phyloP scores from a whole-genome alignment of 2,888 invertebrate genomes.

The Toxonevra muliebris region DNA sequence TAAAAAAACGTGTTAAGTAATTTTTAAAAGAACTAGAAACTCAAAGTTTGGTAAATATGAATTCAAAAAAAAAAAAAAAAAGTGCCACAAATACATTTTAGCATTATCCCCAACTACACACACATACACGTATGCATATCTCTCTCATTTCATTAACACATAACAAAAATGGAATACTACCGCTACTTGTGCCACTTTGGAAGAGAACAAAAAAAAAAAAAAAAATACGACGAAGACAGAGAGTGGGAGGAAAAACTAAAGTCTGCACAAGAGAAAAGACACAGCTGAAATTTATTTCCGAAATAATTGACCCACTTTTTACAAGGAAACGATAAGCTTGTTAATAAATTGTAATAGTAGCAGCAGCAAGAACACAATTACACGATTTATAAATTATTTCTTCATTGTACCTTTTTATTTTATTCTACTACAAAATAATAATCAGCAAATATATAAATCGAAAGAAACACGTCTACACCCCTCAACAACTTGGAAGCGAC shows the following conservation, averaged over 20 bases:
- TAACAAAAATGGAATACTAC: slow-evolving; percentile 1
- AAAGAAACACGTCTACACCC: slow-evolving; percentile 30
- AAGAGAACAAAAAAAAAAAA: not conserved
- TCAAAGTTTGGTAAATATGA: slow-evolving; percentile 16
- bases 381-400: slow-evolving; percentile 5
- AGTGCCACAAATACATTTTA: slow-evolving; percentile 1
- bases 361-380: too few species aligned
- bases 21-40: slow-evolving; percentile 6
- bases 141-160: not conserved
- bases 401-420: slow-evolving; percentile 18
- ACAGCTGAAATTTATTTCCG: too few species aligned
- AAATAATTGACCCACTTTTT: slow-evolving; percentile 28
- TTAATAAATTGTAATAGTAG: too few species aligned
- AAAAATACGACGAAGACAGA: not conserved
- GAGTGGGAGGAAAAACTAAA: not conserved
- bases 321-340: not conserved
- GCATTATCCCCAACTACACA: not conserved
- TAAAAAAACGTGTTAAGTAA: slow-evolving; percentile 2
- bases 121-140: not conserved
- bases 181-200: slow-evolving; percentile 25
- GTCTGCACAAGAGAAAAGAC: not conserved
- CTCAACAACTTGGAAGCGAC: slow-evolving; percentile 34
- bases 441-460: slow-evolving; percentile 14
- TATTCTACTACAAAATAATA: too few species aligned
- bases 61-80: not conserved